Evolutionary conservation across 1,140 invertebrate genomes (phyloP).

Genomic region (Drosophila punjabiensis): DNA sequence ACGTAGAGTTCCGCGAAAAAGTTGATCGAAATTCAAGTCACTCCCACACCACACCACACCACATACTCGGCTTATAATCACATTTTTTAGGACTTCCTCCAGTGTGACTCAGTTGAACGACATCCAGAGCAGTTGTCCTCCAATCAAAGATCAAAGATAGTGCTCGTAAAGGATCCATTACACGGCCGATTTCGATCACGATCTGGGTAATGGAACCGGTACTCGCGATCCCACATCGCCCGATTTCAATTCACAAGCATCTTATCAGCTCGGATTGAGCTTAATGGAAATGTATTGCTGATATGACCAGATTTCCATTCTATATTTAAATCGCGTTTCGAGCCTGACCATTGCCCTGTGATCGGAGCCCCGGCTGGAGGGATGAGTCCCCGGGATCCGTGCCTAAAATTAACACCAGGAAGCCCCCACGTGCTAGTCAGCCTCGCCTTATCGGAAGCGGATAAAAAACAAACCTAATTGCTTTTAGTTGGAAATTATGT

Average conservation of each 20-base stretch:
- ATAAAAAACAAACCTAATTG: constrained; percentile 22
- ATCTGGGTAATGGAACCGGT: constrained; percentile 56
- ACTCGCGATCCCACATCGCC: constrained; percentile 47
- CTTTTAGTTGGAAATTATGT: constrained; percentile 10
- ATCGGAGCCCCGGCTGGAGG: constrained; percentile 12
- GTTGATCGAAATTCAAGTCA: constrained; percentile 45
- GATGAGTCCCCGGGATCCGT: constrained; percentile 8
- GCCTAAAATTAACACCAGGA: constrained; percentile 28
- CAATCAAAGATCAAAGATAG: constrained; percentile 2
- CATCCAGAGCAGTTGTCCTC: constrained; percentile 38
- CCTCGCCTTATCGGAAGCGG: not conserved
- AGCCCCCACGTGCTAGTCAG: not conserved
- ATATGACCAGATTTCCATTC: constrained; percentile 45
- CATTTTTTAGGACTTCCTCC: constrained; percentile 8
- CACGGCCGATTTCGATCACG: constrained; percentile 10
- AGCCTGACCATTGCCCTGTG: constrained; percentile 33
- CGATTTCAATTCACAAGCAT: constrained; percentile 43
- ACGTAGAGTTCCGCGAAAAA: constrained; percentile 49
- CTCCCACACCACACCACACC: constrained; percentile 1
- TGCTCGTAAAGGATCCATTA: constrained; percentile 6
- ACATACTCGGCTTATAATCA: not conserved
- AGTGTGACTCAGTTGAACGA: constrained; percentile 47
- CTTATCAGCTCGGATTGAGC: constrained; percentile 38
- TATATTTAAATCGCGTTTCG: constrained; percentile 55
- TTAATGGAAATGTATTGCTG: constrained; percentile 34